Evolutionary conservation across 2,797 vertebrate genomes (phyloP), one percentile per base, ranked within the genome.

Genomic region (Crocidura indochinensis): DNA sequence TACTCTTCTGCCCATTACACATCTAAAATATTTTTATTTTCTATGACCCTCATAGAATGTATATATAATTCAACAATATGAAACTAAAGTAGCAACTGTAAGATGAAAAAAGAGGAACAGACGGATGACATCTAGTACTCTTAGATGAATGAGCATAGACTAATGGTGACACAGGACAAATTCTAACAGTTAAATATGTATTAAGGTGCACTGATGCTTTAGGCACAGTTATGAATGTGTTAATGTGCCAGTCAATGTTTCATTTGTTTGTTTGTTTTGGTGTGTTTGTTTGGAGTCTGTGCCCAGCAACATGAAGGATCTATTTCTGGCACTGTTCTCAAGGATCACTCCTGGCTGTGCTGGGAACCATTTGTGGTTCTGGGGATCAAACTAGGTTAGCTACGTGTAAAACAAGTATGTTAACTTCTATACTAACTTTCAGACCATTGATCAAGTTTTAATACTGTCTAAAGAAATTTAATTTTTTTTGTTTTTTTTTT

Each of bases 11-110:
- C 53, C 72, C 77, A 6, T 90, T 90, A 92, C 17, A 87, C 62
- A 86, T 64, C 60, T 27, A 60, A 91, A 71, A 87, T 71, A 8
- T 46, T 74, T 91, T 49, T 47, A 53, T 84, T 92, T 87, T 92
- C 60, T 67, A 9, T 44, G 10, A 27, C 3, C 15, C 38, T 81
- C 64, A 73, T 86, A 82, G 83, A 56, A 24, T 26, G 22, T 17
- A 60, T 74, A 26, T 73, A 69, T 71, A 85, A 71, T 27, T 29
- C 38, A 29, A 51, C 17, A 51, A 74, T 4, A 3, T 47, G 27
- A 26, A 60, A 67, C 12, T 65, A 29, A 51, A 89, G 3, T 67
- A 91, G 87, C 6, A 11, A 76, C 60, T 71, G 14, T 56, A 90
- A 83, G 85, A 75, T 46, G 9, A 19, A 38, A 53, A 53, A 12